Base-by-base conservation (phyloP, 2,113 vertebrate genomes). In the Chaetodon trifascialis region DNA sequence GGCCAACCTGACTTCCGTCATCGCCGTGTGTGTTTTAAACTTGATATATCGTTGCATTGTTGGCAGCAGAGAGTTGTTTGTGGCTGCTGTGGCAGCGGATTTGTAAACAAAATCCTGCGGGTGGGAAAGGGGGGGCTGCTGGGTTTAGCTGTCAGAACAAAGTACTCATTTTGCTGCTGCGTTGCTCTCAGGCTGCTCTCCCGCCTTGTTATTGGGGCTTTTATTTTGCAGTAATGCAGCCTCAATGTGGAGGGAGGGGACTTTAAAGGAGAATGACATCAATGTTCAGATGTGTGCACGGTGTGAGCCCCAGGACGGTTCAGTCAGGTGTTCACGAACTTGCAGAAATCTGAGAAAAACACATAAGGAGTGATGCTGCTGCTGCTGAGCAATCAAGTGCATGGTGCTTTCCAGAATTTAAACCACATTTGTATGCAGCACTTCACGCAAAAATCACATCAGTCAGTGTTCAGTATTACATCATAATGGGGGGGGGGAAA, bases 91-190 rank as follows among this genome's bases (percentile, higher is more conserved):
- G 69, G 78, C 76, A 70, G 77, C 64, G 90, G 90, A 90, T 93
- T 91, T 93, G 90, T 93, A 92, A 93, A 93, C 91, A 93, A 69
- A 91, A 92, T 91, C 90, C 90, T 76, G 72, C 72, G 85, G 54
- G 47, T 55, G 64, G 66, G 69, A 67, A 4, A 1, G 15, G 21
- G 56, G 62, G 64, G 76, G 36, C 44, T 71, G 76, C 36, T 82
- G 86, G 88, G 30, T 78, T 88, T 79, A 89, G 82, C 87, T 85
- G 86, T 86, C 74, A 86, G 84, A 87, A 91, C 90, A 91, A 90
- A 91, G 86, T 92, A 83, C 66, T 89, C 80, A 77, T 92, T 90
- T 85, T 90, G 58, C 75, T 85, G 82, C 86, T 81, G 60, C 84
- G 76, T 76, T 66, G 51, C 76, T 65, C 56, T 66, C 67, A 87